Base-by-base conservation (phyloP, 2,113 vertebrate species). In the Perognathus longimembris region DNA sequence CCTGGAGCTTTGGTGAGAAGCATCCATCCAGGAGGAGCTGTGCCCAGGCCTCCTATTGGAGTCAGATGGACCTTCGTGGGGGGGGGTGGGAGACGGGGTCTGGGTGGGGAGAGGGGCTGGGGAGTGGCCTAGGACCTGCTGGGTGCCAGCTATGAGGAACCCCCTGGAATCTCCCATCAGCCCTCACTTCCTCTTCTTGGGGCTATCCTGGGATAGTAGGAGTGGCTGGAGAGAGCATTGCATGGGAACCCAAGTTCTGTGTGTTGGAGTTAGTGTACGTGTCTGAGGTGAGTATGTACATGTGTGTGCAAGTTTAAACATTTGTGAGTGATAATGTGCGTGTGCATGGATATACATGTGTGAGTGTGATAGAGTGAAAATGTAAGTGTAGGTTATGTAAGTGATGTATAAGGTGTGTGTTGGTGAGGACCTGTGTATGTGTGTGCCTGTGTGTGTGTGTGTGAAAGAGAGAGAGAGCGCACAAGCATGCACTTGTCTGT, bases 11-110 rank as follows among this genome's bases (percentile, higher is more conserved):
- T 0, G 61, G 63, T 84, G 82, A 78, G 81, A 26, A 0, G 34
- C 70, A 22, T 76, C 85, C 57, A 50, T n/a, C 76, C 26, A 6
- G 88, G 77, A 11, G 20, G 66, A 91, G 81, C 26, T 73, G n/a
- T 22, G 63, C 38, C 28, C 1, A 30, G 0, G 0, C 14, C 82
- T 70, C 75, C 63, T 7, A 76, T 61, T 4, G 45, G n/a, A 34
- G n/a, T 79, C 64, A 28, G 83, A 70, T 83, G 50, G 70, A 63
- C n/a, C 59, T 54, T 71, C 24, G 4, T 14, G 50, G 26, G 2
- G 21, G 50, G 26, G 2, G 21, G 78, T 34, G 32, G 22, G 90
- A 69, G 34, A 54, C 32, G 28, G 34, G 84, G 20, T 6, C 22
- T 0, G 17, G 14, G 70, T 0, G 4, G 80, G 76, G 24, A 6